Evolutionary conservation across 1,140 invertebrate genomes (phyloP).

Genomic region (Centruroides vittatus): DNA sequence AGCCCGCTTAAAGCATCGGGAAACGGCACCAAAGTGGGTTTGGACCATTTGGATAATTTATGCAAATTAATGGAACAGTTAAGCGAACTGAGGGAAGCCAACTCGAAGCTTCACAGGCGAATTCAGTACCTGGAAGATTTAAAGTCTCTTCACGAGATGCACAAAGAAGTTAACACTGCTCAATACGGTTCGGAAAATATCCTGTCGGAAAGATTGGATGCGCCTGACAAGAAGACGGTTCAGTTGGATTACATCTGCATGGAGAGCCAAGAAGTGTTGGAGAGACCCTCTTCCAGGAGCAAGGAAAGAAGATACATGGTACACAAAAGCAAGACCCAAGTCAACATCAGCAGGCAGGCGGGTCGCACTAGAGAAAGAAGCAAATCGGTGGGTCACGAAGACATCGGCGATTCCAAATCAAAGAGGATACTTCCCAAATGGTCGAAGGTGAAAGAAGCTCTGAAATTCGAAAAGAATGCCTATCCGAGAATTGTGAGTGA

Average conservation of each 20-base stretch:
- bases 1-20: background rate
- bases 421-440: constrained; percentile 13
- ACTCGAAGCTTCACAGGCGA: constrained; percentile 46
- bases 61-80: constrained; percentile 58
- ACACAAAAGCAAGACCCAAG: background rate
- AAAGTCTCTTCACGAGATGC: constrained; percentile 44
- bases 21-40: constrained; percentile 25
- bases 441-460: constrained; percentile 15
- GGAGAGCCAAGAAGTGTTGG: too few species aligned
- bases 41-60: constrained; percentile 60
- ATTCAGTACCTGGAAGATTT: constrained; percentile 56
- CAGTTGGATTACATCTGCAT: too few species aligned
- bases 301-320: too few species aligned
- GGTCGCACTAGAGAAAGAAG: constrained; percentile 5
- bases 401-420: constrained; percentile 3
- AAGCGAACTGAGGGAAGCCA: constrained; percentile 50
- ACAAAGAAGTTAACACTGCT: constrained; percentile 13
- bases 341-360: background rate
- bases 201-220: background rate
- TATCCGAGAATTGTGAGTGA: background rate
- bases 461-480: constrained; percentile 11
- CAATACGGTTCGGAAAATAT: constrained; percentile 1
- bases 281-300: too few species aligned
- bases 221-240: too few species aligned
- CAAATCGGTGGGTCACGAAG: constrained; percentile 14